Evolutionary conservation across 1,140 invertebrate genomes (phyloP).

Genomic region (Leptinotarsa texana): DNA sequence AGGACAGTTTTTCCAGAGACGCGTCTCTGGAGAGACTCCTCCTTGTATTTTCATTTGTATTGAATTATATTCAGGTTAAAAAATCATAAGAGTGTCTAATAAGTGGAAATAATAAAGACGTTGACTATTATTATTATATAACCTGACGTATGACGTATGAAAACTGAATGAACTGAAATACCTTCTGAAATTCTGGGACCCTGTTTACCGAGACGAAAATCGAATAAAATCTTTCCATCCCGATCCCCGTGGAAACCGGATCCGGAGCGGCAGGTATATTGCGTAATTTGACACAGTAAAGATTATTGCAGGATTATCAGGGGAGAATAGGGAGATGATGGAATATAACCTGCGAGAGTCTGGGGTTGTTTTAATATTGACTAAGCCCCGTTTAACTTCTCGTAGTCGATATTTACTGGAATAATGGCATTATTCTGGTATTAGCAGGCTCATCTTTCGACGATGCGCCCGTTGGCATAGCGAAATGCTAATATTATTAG

Average conservation of each 20-base stretch:
- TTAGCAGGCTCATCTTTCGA: slow-evolving; percentile 18
- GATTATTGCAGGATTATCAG: slow-evolving; percentile 20
- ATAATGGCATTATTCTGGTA: slow-evolving; percentile 33
- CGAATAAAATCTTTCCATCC: not conserved
- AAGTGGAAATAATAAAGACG: too few species aligned
- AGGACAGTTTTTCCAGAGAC: too few species aligned
- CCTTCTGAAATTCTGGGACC: not conserved
- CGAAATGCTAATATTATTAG: slow-evolving; percentile 5
- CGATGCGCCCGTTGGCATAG: slow-evolving; percentile 4
- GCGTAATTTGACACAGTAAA: slow-evolving; percentile 16
- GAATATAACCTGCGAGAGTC: slow-evolving; percentile 20
- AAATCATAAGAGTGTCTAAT: too few species aligned
- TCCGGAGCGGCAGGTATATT: slow-evolving; percentile 10
- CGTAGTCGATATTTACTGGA: slow-evolving; percentile 32
- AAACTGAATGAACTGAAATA: not conserved
- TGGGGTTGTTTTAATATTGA: slow-evolving; percentile 33
- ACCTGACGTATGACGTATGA: too few species aligned
- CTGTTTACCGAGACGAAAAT: not conserved
- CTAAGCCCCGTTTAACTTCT: slow-evolving; percentile 31
- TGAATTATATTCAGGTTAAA: too few species aligned
- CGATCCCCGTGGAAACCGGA: not conserved
- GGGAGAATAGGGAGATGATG: slow-evolving; percentile 22
- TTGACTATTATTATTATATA: too few species aligned
- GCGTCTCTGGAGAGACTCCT: too few species aligned
- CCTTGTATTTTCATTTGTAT: too few species aligned